Evolutionary conservation across 2,797 vertebrate species (phyloP).

Genomic region (Macrochelys suwanniensis): DNA sequence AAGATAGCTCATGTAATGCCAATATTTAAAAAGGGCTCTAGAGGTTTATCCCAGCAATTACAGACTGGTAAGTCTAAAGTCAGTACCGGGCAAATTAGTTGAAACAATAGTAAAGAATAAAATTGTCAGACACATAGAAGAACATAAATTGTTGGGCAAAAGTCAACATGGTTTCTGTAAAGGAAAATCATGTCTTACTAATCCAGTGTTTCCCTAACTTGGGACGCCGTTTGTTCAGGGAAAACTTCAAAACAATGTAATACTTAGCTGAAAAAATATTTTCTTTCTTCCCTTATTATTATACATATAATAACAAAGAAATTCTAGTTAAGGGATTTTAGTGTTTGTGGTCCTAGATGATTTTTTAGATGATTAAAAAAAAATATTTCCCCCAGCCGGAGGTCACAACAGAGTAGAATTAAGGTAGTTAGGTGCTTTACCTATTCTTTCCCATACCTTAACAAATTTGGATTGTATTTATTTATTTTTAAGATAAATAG

Average conservation of each 20-base stretch:
- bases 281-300: background rate
- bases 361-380: background rate
- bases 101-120: no score
- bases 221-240: no score
- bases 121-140: no score
- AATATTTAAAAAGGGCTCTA: no score
- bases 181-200: no score
- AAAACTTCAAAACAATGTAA: background rate
- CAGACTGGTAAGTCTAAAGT: no score
- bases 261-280: background rate
- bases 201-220: no score
- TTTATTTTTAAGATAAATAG: background rate
- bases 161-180: no score
- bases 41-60: no score
- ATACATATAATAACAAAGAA: background rate
- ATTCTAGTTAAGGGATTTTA: background rate
- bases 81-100: no score
- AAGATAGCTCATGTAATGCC: no score
- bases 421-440: background rate
- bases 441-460: background rate
- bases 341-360: background rate
- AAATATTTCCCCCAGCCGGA: background rate
- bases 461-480: rapidly evolving
- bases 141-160: no score
- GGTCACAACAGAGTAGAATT: background rate